These are phyloP conservation scores for Tamias sibiricus DNA, from an alignment of 2,113 vertebrate species.

Conservation along the genomic window DNA sequence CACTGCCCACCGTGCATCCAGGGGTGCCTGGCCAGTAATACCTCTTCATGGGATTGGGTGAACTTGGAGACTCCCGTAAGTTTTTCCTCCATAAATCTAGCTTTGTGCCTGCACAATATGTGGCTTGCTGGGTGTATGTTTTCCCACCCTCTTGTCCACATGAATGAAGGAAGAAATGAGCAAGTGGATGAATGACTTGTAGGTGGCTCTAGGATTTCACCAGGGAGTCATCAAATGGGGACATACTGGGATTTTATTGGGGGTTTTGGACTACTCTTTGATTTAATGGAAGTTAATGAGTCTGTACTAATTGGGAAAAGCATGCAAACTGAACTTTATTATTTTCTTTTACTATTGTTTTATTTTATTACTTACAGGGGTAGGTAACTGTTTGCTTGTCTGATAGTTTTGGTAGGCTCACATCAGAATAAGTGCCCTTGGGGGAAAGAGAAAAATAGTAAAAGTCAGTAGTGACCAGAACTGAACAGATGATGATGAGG, in stretches of 20 bases:
- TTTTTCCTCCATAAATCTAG: background rate
- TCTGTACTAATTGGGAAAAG: background rate
- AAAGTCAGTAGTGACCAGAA: background rate
- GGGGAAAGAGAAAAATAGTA: background rate
- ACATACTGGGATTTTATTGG: background rate
- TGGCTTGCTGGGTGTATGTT: background rate
- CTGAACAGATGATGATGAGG: background rate
- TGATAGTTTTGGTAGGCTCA: background rate
- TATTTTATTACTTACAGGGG: background rate
- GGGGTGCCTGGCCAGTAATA: background rate
- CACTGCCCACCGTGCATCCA: background rate
- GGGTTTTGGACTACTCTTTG: background rate
- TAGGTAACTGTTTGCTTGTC: background rate
- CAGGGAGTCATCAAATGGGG: background rate
- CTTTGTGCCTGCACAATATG: background rate
- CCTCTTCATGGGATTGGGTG: background rate
- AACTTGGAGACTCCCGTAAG: background rate
- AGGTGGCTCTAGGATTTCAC: background rate
- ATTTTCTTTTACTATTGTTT: conserved; percentile 13
- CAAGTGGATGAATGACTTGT: background rate
- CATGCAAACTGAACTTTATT: background rate
- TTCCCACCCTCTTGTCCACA: background rate
- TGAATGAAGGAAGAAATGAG: background rate
- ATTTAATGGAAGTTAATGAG: background rate
- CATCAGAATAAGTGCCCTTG: background rate